A percentile compares a stretch with the other conserved stretches of the same genome.
These are phyloP conservation scores for Neodiprion lecontei DNA, from an alignment of 1,140 invertebrate species.

Conservation along the genomic window DNA sequence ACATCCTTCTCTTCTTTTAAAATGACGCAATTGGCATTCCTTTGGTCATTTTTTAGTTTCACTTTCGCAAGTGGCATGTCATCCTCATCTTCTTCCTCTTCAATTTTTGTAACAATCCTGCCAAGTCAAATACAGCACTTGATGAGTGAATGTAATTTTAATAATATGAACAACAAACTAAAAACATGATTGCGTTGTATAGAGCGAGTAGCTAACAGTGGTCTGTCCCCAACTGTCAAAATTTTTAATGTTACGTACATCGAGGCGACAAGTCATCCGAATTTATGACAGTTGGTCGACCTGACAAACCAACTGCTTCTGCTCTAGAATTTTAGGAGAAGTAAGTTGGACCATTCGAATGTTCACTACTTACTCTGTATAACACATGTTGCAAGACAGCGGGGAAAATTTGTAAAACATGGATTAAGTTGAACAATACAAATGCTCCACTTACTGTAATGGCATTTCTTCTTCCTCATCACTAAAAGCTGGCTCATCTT, in stretches of 20 bases:
- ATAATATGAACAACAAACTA: neutral
- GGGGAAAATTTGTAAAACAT: no score
- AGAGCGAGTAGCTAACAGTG: neutral
- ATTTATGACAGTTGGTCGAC: no score
- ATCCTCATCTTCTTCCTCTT: slow-evolving; percentile 87
- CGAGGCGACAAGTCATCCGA: no score
- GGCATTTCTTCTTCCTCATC: slow-evolving; percentile 78
- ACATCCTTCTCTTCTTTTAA: slow-evolving; percentile 59
- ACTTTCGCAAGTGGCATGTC: slow-evolving; percentile 81
- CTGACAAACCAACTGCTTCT: no score
- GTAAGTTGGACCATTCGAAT: neutral
- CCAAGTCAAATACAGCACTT: slow-evolving; percentile 19
- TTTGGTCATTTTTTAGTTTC: slow-evolving; percentile 60
- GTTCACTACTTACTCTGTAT: no score
- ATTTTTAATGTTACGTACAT: no score
- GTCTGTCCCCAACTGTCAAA: no score
- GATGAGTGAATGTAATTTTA: slow-evolving; percentile 2
- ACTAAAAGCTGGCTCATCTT: slow-evolving; percentile 77
- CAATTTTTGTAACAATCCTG: slow-evolving; percentile 55
- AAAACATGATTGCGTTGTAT: slow-evolving; percentile 10
- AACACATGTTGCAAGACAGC: no score
- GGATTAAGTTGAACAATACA: no score
- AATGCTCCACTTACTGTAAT: slow-evolving; percentile 41
- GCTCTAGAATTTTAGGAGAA: neutral
- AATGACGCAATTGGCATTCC: slow-evolving; percentile 45